These are phyloP conservation scores for Pseudomyrmex sp. DNA, from an alignment of 1,140 invertebrate genomes.

Conservation along the genomic window DNA sequence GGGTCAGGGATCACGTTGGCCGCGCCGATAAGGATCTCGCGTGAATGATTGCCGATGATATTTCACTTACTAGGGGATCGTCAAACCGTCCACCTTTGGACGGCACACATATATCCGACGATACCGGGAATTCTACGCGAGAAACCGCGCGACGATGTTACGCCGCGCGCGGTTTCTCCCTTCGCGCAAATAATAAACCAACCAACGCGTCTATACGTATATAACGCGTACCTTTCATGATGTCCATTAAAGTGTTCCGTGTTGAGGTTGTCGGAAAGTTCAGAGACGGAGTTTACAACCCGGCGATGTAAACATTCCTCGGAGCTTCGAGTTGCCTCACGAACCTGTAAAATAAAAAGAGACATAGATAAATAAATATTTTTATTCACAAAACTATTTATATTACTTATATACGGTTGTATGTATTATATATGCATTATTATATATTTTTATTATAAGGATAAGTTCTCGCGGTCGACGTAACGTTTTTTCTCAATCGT, in stretches of 20 bases:
- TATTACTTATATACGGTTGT: no score
- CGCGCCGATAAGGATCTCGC: constrained; percentile 68
- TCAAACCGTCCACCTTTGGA: constrained; percentile 60
- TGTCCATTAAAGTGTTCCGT: background rate
- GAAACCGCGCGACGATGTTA: background rate
- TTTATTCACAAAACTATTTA: background rate
- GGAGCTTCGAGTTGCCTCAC: no score
- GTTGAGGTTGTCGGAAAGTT: background rate
- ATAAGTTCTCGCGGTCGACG: no score
- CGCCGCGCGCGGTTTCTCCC: background rate
- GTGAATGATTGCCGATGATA: constrained; percentile 76
- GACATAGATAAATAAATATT: background rate
- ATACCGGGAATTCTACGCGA: constrained; percentile 62
- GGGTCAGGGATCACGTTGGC: constrained; percentile 71
- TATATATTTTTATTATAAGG: no score
- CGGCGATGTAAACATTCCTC: background rate
- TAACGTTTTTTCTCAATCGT: no score
- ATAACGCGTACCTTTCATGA: constrained; percentile 1
- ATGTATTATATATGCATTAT: no score
- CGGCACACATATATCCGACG: background rate
- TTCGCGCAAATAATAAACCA: constrained; percentile 8
- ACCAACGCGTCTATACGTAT: background rate
- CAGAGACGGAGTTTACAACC: background rate
- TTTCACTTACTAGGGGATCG: constrained; percentile 72
- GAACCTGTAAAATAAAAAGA: background rate